phyloP scores from a whole-genome alignment of 2,113 vertebrate species.

The Toxotes jaculatrix region DNA sequence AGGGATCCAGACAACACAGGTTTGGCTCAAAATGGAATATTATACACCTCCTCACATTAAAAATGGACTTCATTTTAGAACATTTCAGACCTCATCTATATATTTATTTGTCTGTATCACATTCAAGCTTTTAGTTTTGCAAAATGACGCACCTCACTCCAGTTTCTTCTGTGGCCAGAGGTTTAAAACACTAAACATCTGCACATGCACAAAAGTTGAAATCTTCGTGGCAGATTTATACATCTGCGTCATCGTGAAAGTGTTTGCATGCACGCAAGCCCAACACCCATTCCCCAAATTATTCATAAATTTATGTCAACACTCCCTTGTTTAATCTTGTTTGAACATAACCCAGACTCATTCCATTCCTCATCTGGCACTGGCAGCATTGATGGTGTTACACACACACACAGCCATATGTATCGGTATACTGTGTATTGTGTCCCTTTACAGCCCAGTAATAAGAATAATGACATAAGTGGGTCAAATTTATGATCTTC shows the following conservation, averaged over 20 bases:
- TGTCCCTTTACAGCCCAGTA: constrained; percentile 27
- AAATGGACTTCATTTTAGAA: constrained; percentile 21
- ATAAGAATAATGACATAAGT: constrained; percentile 53
- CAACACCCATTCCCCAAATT: constrained; percentile 47
- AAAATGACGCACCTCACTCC: neutral
- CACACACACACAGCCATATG: constrained; percentile 36
- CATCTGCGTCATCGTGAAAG: constrained; percentile 53
- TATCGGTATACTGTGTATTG: neutral
- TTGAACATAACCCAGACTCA: constrained; percentile 71
- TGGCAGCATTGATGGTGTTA: constrained; percentile 6
- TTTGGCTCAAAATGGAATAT: constrained; percentile 45
- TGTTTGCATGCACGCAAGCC: constrained; percentile 55
- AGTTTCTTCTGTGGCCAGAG: constrained; percentile 1
- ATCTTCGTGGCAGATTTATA: constrained; percentile 41
- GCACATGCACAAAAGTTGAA: constrained; percentile 18
- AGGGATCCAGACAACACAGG: constrained; percentile 52
- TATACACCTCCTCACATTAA: constrained; percentile 16
- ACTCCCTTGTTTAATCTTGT: constrained; percentile 68
- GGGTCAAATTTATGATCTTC: constrained; percentile 45
- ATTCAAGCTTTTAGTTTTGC: constrained; percentile 17
- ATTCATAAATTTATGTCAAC: constrained; percentile 66
- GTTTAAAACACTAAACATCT: constrained; percentile 45
- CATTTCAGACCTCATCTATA: constrained; percentile 11
- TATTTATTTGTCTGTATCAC: constrained; percentile 21
- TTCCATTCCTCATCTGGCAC: constrained; percentile 45